phyloP scores from a whole-genome alignment of 2,113 vertebrate species.

The Apteryx owenii region DNA sequence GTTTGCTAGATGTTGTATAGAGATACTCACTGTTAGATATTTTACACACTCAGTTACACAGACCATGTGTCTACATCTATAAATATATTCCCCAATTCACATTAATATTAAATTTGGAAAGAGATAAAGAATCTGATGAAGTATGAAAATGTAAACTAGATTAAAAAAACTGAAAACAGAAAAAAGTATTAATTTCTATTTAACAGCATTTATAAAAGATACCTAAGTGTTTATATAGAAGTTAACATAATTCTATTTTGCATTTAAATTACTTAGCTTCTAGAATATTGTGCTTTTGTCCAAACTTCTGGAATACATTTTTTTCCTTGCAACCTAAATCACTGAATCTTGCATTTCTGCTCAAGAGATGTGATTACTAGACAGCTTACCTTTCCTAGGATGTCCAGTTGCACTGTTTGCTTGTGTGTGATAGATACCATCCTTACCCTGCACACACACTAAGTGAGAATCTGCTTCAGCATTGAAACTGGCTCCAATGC shows the following conservation, averaged over 20 bases:
- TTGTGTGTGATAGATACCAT: conserved; percentile 91
- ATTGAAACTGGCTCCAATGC: conserved; percentile 90
- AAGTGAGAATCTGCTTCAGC: conserved; percentile 91
- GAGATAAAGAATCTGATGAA: not conserved
- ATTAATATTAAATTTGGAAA: not conserved
- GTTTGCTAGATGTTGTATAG: not conserved
- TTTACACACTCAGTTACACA: not conserved
- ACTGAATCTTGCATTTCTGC: not conserved
- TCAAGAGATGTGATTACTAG: not conserved
- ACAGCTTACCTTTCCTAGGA: conserved; percentile 85
- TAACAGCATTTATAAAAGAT: not conserved
- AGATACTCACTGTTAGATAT: not conserved
- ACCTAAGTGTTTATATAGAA: not conserved
- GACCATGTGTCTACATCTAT: not conserved
- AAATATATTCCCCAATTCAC: not conserved
- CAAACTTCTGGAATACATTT: not conserved
- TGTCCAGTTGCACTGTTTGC: conserved; percentile 86
- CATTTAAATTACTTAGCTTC: not conserved
- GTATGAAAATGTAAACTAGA: not conserved
- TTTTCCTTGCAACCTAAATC: not conserved
- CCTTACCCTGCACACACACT: conserved; percentile 90
- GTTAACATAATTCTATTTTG: not conserved
- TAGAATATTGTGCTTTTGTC: not conserved
- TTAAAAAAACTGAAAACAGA: not conserved
- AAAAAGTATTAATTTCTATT: not conserved